A percentile compares a stretch with the other conserved stretches of the same genome.
Evolutionary conservation across 2,113 vertebrate species (phyloP).

Genomic region (Oxygymnocypris stewartii): DNA sequence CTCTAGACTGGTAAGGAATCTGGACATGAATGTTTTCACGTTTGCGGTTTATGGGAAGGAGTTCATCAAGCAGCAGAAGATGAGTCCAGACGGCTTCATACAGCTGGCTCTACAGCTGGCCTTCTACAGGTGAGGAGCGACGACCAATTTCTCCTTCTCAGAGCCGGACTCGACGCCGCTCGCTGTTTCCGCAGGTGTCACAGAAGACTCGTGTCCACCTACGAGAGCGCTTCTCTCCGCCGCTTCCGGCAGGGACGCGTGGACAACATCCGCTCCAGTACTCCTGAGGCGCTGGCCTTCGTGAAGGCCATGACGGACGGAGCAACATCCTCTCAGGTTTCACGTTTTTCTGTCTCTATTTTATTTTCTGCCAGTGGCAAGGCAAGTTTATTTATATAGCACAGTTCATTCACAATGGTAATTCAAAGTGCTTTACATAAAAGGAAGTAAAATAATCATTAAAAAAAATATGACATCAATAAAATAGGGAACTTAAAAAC

Average conservation of each 20-base stretch:
- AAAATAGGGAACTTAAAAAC: too few species aligned
- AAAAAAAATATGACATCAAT: too few species aligned
- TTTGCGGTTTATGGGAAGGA: slow-evolving; percentile 90
- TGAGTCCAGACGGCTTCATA: slow-evolving; percentile 93
- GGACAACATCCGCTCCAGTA: slow-evolving; percentile 94
- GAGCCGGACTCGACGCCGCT: not conserved
- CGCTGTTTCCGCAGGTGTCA: slow-evolving; percentile 75
- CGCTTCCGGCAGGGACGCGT: slow-evolving; percentile 89
- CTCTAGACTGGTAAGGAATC: slow-evolving; percentile 84
- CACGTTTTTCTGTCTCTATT: slow-evolving; percentile 66
- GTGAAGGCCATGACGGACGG: slow-evolving; percentile 82
- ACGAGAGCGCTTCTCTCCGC: slow-evolving; percentile 93
- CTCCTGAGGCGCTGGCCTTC: slow-evolving; percentile 83
- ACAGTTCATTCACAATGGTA: too few species aligned
- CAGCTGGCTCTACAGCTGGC: slow-evolving; percentile 92
- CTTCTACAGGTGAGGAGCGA: slow-evolving; percentile 83
- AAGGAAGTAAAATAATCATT: too few species aligned
- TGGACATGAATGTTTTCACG: slow-evolving; percentile 86
- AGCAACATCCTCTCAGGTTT: slow-evolving; percentile 71
- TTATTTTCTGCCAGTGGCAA: too few species aligned
- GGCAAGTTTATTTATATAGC: too few species aligned
- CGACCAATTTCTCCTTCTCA: not conserved
- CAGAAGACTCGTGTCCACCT: slow-evolving; percentile 81
- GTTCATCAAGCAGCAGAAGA: slow-evolving; percentile 91
- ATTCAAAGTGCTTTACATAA: too few species aligned